A percentile compares a stretch with the other conserved stretches of the same genome.
phyloP scores from a whole-genome alignment of 1,140 invertebrate genomes.

The Periplaneta americana region DNA sequence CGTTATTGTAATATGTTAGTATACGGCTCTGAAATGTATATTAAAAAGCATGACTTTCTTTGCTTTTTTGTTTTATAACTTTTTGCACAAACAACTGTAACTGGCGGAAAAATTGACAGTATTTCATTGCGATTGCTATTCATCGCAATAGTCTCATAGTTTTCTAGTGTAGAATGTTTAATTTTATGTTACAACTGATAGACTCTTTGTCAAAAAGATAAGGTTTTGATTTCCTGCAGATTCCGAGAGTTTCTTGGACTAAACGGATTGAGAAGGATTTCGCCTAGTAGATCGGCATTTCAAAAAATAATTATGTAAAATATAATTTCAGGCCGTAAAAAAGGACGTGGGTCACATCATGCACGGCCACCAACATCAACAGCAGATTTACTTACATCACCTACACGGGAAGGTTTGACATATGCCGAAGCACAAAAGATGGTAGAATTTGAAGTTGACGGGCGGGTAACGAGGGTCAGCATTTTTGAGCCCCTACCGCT shows the following conservation, averaged over 20 bases:
- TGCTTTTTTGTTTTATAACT: not conserved
- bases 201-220: not conserved
- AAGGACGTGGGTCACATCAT: slow-evolving; percentile 21
- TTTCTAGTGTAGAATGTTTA: not conserved
- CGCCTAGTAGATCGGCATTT: not conserved
- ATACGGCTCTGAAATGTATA: not conserved
- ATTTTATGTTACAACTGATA: not conserved
- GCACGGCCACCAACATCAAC: slow-evolving; percentile 21
- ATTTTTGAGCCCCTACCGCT: slow-evolving; percentile 55
- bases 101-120: too few species aligned
- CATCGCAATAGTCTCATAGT: too few species aligned
- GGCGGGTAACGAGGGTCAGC: slow-evolving; percentile 52
- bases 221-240: not conserved
- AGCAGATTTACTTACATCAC: slow-evolving; percentile 19
- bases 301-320: not conserved
- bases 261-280: not conserved
- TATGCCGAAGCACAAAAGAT: slow-evolving; percentile 76
- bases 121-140: too few species aligned
- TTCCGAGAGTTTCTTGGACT: not conserved
- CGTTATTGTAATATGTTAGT: too few species aligned
- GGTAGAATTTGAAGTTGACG: slow-evolving; percentile 80
- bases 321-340: slow-evolving; percentile 23
- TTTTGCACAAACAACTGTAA: too few species aligned
- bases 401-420: slow-evolving; percentile 54
- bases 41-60: not conserved